Conservation (phyloP, 2,113 vertebrate genomes). For the Seriola aureovittata region DNA sequence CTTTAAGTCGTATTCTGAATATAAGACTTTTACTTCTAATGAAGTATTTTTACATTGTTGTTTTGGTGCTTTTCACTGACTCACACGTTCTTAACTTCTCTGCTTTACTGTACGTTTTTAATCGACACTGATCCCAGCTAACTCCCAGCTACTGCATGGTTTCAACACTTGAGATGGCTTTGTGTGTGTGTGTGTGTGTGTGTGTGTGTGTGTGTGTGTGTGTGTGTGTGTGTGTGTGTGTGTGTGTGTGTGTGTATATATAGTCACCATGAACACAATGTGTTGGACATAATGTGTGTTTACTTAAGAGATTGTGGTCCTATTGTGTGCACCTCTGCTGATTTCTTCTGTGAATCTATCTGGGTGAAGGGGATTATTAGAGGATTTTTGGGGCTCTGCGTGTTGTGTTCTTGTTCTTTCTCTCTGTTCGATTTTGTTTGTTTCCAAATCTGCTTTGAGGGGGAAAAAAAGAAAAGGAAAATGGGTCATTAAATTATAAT, state of each 20-base stretch:
- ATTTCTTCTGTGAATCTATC: slow-evolving; percentile 31
- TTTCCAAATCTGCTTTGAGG: slow-evolving; percentile 60
- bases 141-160: slow-evolving; percentile 39
- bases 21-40: no score
- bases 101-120: background rate
- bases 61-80: no score
- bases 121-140: background rate
- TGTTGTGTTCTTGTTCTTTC: slow-evolving; percentile 34
- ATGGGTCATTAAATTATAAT: slow-evolving; percentile 43
- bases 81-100: background rate
- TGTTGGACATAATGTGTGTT: slow-evolving; percentile 31
- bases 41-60: no score
- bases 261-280: background rate
- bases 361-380: slow-evolving; percentile 49
- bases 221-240: background rate
- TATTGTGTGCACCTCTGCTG: slow-evolving; percentile 35
- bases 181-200: background rate
- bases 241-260: background rate
- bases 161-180: slow-evolving; percentile 1
- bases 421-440: slow-evolving; percentile 38
- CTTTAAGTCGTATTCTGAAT: no score
- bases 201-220: no score
- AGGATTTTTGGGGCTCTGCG: slow-evolving; percentile 34
- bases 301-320: slow-evolving; percentile 20
- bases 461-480: background rate